Evolutionary conservation across 2,888 invertebrate genomes (phyloP).

Genomic region (Agonopterix subpropinquella): DNA sequence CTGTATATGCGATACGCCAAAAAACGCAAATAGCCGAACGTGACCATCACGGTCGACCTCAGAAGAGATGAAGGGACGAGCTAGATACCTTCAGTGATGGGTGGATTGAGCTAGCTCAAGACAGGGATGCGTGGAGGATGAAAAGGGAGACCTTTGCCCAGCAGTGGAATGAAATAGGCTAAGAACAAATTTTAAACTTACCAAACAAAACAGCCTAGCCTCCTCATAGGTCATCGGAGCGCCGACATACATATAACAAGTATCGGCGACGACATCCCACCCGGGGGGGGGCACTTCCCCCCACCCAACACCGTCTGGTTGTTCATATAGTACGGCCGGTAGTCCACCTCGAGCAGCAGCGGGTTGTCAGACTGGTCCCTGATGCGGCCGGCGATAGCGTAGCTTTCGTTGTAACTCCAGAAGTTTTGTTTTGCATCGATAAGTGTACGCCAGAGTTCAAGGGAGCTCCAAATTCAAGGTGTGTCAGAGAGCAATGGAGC

Average conservation of each 20-base stretch:
- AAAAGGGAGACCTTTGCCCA: background rate
- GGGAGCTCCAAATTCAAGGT: slow-evolving; percentile 67
- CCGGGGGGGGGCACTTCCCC: slow-evolving; percentile 97
- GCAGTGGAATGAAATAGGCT: background rate
- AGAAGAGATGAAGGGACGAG: no score
- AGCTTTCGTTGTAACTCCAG: slow-evolving; percentile 94
- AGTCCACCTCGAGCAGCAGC: slow-evolving; percentile 88
- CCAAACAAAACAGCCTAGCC: slow-evolving; percentile 91
- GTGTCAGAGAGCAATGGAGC: no score
- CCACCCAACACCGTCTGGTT: slow-evolving; percentile 87
- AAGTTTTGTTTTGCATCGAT: slow-evolving; percentile 95
- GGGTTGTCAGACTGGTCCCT: slow-evolving; percentile 84
- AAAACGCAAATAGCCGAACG: no score
- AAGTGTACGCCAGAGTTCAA: slow-evolving; percentile 89
- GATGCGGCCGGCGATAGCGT: slow-evolving; percentile 92
- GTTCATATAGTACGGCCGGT: slow-evolving; percentile 90
- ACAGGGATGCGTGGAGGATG: background rate
- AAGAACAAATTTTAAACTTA: slow-evolving; percentile 71
- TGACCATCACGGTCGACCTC: no score
- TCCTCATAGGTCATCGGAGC: slow-evolving; percentile 94
- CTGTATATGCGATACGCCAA: no score
- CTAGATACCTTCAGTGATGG: no score
- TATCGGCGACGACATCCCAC: slow-evolving; percentile 92
- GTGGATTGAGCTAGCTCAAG: no score
- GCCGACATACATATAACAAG: slow-evolving; percentile 96